phyloP scores from a whole-genome alignment of 2,797 vertebrate species.

The Okamejei kenojei region DNA sequence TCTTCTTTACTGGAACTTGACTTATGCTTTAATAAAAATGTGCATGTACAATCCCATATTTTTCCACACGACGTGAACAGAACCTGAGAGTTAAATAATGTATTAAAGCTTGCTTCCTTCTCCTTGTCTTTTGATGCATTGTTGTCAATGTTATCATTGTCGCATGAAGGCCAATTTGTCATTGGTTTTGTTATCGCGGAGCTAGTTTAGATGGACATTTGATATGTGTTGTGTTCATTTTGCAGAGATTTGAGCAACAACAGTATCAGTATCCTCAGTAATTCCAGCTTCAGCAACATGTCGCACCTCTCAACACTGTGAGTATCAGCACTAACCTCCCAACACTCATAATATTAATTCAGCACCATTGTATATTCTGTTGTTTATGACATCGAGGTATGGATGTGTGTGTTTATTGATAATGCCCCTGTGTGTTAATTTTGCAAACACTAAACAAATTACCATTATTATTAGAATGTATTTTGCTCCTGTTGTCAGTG shows the following conservation, averaged over 20 bases:
- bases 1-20: not conserved
- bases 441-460: not conserved
- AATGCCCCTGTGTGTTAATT: not conserved
- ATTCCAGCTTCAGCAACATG: constrained; percentile 91
- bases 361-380: not conserved
- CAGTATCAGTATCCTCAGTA: constrained; percentile 79
- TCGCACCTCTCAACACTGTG: constrained; percentile 91
- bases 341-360: not conserved
- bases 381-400: no score
- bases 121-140: not conserved
- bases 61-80: not conserved
- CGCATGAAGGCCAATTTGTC: not conserved
- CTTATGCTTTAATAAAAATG: no score
- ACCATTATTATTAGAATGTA: not conserved
- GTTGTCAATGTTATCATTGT: not conserved
- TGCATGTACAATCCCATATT: not conserved
- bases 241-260: constrained; percentile 95
- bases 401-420: no score
- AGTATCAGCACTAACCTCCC: constrained; percentile 52
- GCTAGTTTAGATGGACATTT: not conserved
- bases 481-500: not conserved
- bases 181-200: no score
- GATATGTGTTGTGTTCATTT: constrained; percentile 37
- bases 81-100: not conserved
- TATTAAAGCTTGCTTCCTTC: not conserved